These are phyloP conservation scores for Tortricodes alternella DNA, from an alignment of 2,888 invertebrate genomes.

Conservation along the genomic window DNA sequence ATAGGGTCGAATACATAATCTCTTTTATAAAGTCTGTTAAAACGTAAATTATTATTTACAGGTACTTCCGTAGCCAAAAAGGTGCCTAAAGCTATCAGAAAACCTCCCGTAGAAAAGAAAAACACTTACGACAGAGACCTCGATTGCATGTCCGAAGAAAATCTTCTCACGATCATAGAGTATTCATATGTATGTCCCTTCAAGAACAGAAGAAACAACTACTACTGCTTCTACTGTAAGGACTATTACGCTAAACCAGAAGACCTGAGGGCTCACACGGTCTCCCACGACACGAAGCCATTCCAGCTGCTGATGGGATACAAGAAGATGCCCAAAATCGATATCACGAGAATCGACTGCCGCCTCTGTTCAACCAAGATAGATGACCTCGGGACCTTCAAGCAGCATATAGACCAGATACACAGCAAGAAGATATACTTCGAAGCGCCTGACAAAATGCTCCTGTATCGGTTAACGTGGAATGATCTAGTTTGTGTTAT, in stretches of 20 bases:
- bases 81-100: conserved; percentile 45
- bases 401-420: conserved; percentile 64
- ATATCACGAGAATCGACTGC: conserved; percentile 72
- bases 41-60: conserved; percentile 37
- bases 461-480: conserved; percentile 66
- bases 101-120: conserved; percentile 61
- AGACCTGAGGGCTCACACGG: conserved; percentile 68
- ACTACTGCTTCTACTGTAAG: conserved; percentile 76
- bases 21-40: too few species aligned
- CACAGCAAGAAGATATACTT: conserved; percentile 73
- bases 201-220: conserved; percentile 71
- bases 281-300: conserved; percentile 69
- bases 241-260: conserved; percentile 74
- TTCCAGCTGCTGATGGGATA: conserved; percentile 73
- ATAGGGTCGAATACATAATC: too few species aligned
- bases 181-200: conserved; percentile 74
- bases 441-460: conserved; percentile 70
- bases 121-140: conserved; percentile 67
- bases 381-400: conserved; percentile 61
- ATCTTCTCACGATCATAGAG: conserved; percentile 68
- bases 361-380: conserved; percentile 63
- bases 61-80: conserved; percentile 43
- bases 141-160: conserved; percentile 75
- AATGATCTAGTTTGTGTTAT: conserved; percentile 72
- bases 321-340: conserved; percentile 73